These are phyloP conservation scores for Acropora yongei DNA, from an alignment of 64 coral and sea anemone genomes.

Conservation along the genomic window DNA sequence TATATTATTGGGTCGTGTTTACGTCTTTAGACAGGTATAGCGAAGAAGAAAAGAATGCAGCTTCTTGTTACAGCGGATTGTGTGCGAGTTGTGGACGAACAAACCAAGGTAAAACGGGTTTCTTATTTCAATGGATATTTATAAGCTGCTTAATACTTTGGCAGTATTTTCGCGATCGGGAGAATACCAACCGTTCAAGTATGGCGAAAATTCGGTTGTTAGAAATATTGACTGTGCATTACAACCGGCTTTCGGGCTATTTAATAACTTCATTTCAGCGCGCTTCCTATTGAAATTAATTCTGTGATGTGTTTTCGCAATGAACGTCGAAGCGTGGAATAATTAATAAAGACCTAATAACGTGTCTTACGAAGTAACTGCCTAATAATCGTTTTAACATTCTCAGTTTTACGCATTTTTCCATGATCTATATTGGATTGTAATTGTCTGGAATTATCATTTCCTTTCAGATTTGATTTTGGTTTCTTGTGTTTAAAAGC, in stretches of 20 bases:
- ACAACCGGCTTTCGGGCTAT: background rate
- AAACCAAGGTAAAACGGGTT: conserved; percentile 70
- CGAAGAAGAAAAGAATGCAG: conserved; percentile 74
- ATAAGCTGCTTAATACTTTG: background rate
- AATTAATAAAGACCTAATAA: conserved; percentile 2
- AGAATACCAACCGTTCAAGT: background rate
- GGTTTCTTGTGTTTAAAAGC: background rate
- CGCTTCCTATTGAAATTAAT: background rate
- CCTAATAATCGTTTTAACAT: background rate
- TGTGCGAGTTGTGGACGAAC: conserved; percentile 82
- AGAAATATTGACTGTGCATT: background rate
- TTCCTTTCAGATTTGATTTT: background rate
- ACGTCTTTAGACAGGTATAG: conserved; percentile 26
- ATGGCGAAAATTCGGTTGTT: background rate
- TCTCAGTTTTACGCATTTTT: background rate
- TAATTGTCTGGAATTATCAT: background rate
- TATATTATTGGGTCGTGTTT: background rate
- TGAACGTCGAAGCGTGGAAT: background rate
- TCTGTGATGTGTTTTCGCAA: background rate
- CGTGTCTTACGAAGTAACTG: background rate
- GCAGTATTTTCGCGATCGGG: background rate
- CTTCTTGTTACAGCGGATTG: conserved; percentile 81
- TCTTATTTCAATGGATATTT: background rate
- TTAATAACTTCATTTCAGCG: background rate
- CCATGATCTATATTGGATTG: background rate